Percentiles rank a stretch among this genome's conserved stretches.
phyloP scores from a whole-genome alignment of 92 coral and sea anemone genomes.

The Palythoa grandis region DNA sequence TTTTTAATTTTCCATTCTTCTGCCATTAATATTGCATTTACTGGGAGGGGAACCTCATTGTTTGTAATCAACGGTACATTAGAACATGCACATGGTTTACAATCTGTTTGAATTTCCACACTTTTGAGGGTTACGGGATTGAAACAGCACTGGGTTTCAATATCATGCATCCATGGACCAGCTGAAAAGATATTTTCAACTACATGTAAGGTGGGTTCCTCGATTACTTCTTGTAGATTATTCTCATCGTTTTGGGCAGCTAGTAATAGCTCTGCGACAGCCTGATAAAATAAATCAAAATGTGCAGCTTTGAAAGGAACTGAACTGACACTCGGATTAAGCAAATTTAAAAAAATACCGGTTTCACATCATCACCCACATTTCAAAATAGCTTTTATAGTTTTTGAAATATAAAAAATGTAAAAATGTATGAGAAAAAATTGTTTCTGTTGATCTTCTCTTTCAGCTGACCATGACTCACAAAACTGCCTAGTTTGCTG shows the following conservation, averaged over 20 bases:
- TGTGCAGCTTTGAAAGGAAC: slow-evolving; percentile 1
- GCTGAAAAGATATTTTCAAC: not conserved
- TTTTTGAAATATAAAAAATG: too few species aligned
- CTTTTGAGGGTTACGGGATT: not conserved
- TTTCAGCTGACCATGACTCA: not conserved
- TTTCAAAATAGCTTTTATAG: too few species aligned
- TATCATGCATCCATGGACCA: not conserved
- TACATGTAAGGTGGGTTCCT: slow-evolving; percentile 6
- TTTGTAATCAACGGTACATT: not conserved
- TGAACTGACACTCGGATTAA: not conserved
- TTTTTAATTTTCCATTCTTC: not conserved
- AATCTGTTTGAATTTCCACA: not conserved
- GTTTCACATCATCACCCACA: too few species aligned
- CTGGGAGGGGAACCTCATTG: not conserved
- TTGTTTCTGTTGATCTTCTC: not conserved
- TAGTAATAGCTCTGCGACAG: not conserved
- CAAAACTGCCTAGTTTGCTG: not conserved
- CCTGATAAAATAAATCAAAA: slow-evolving; percentile 2
- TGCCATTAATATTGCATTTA: not conserved
- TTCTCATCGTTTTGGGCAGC: not conserved
- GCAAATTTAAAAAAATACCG: too few species aligned
- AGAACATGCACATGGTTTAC: not conserved
- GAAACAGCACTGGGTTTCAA: slow-evolving; percentile 5
- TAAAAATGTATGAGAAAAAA: not conserved
- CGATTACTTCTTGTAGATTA: not conserved